These are phyloP conservation scores for Podabrus alpinus DNA, from an alignment of 2,888 invertebrate genomes.

Conservation along the genomic window DNA sequence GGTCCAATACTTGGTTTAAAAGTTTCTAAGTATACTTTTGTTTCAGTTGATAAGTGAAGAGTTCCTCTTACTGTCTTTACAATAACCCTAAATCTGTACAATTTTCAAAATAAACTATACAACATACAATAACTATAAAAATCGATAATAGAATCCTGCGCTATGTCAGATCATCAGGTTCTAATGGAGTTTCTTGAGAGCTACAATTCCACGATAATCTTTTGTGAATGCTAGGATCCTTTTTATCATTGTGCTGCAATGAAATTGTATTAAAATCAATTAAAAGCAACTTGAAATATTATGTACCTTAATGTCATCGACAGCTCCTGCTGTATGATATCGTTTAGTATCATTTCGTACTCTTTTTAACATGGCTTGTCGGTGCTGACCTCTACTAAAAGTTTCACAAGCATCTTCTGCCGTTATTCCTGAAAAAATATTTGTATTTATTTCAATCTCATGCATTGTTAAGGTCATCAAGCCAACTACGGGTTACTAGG, in stretches of 20 bases:
- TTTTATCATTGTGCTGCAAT: slow-evolving; percentile 57
- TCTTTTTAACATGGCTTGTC: slow-evolving; percentile 57
- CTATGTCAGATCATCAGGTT: slow-evolving; percentile 53
- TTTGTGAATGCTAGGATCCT: slow-evolving; percentile 63
- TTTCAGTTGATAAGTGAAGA: slow-evolving; percentile 33
- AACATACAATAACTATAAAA: slow-evolving; percentile 47
- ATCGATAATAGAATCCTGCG: slow-evolving; percentile 48
- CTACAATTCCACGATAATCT: slow-evolving; percentile 66
- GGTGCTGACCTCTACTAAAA: slow-evolving; percentile 53
- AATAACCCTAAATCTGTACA: slow-evolving; percentile 48
- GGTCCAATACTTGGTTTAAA: slow-evolving; percentile 41
- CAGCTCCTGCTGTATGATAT: slow-evolving; percentile 69
- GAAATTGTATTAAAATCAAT: slow-evolving; percentile 11
- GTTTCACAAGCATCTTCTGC: slow-evolving; percentile 48
- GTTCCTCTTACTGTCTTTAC: slow-evolving; percentile 20
- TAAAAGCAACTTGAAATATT: not conserved
- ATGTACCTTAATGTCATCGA: slow-evolving; percentile 64
- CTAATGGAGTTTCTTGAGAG: slow-evolving; percentile 27
- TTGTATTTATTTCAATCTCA: not conserved
- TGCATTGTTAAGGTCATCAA: not conserved
- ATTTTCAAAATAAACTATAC: slow-evolving; percentile 43
- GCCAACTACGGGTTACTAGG: not conserved
- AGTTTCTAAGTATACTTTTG: slow-evolving; percentile 29
- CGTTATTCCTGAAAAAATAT: slow-evolving; percentile 45
- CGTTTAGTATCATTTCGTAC: slow-evolving; percentile 58